These are phyloP conservation scores for Ellobium chinense DNA, from an alignment of 2,888 invertebrate species.

Conservation along the genomic window DNA sequence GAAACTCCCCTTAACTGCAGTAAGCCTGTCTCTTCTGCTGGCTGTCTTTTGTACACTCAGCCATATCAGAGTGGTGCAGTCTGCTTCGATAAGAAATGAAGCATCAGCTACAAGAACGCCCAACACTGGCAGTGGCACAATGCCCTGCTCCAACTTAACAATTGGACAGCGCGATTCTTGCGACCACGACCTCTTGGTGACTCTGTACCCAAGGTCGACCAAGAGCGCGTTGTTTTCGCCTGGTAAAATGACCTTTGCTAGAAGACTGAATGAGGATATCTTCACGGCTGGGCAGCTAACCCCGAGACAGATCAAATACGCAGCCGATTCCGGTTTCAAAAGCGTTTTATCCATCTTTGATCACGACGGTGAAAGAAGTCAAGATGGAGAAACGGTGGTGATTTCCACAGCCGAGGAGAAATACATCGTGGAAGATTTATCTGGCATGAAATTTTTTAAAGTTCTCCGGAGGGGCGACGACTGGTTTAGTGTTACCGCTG, in stretches of 20 bases:
- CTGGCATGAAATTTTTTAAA: conserved; percentile 60
- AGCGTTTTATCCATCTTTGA: conserved; percentile 67
- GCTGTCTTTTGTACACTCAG: no score
- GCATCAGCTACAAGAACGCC: neutral
- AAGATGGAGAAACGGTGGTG: conserved; percentile 63
- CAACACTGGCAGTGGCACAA: no score
- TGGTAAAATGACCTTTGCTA: neutral
- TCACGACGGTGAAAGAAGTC: conserved; percentile 34
- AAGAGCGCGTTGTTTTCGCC: neutral
- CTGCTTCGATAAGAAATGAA: neutral
- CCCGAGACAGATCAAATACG: conserved; percentile 69
- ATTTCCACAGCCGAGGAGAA: conserved; percentile 59
- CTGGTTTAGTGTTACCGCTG: conserved; percentile 60
- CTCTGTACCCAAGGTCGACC: neutral
- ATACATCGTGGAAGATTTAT: conserved; percentile 54
- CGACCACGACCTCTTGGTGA: neutral
- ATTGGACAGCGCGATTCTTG: neutral
- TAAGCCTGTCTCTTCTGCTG: no score
- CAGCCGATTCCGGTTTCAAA: conserved; percentile 68
- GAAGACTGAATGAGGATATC: conserved; percentile 19
- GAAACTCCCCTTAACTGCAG: no score
- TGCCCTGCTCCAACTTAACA: neutral
- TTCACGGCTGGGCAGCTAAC: conserved; percentile 68
- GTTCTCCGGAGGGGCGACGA: conserved; percentile 59
- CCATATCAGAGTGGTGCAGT: no score